These are phyloP conservation scores for Gryllus longicercus DNA, from an alignment of 2,888 invertebrate species.

Conservation along the genomic window DNA sequence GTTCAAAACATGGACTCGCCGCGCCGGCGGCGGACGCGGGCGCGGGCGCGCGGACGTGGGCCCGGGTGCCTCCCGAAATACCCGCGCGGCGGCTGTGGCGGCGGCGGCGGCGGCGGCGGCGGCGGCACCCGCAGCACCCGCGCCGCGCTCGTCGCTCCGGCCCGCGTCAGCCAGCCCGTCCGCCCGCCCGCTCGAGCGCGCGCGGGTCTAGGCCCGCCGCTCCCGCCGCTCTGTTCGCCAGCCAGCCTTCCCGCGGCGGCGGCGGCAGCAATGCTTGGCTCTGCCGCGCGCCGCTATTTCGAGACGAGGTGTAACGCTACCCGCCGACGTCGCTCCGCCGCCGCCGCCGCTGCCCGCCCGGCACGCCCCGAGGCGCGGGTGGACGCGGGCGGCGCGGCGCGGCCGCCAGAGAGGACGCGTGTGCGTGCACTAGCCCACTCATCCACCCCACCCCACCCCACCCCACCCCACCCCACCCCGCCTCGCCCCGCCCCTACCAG, in stretches of 20 bases:
- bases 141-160: neutral
- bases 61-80: constrained; percentile 44
- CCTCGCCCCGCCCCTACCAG: too few relatives aligned
- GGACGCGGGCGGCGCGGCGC: neutral
- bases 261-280: constrained; percentile 2
- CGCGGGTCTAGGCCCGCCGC: too few relatives aligned
- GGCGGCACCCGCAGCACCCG: neutral
- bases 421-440: too few relatives aligned
- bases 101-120: neutral
- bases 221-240: neutral
- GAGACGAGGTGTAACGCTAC: constrained; percentile 39
- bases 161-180: neutral
- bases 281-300: constrained; percentile 45
- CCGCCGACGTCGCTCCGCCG: constrained; percentile 24
- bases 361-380: neutral
- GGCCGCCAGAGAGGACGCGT: too few relatives aligned
- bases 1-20: constrained; percentile 11
- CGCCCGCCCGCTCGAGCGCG: neutral
- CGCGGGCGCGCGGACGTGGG: neutral
- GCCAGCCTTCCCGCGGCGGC: neutral
- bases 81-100: constrained; percentile 37
- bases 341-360: neutral
- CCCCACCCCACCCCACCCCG: too few relatives aligned
- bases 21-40: neutral
- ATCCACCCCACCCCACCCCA: too few relatives aligned